Conservation (phyloP, 1,140 invertebrate species). For the Drosophila ambigua region DNA sequence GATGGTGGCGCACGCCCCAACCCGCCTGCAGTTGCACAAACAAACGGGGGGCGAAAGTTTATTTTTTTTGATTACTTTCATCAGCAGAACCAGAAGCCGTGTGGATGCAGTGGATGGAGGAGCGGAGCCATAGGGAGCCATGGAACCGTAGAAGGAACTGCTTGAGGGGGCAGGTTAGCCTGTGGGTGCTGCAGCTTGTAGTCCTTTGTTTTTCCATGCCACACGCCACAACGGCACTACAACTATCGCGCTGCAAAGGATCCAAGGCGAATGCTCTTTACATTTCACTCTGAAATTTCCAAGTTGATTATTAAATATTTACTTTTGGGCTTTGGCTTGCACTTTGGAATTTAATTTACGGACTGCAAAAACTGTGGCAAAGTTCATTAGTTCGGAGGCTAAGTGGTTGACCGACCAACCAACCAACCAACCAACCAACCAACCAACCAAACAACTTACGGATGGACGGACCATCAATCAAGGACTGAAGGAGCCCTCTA, state of each 20-base stretch:
- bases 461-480: conserved; percentile 10
- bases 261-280: conserved; percentile 44
- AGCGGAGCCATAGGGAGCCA: neutral
- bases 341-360: conserved; percentile 75
- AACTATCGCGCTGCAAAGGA: neutral
- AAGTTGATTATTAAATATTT: conserved; percentile 79
- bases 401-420: conserved; percentile 45
- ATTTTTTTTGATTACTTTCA: conserved; percentile 76
- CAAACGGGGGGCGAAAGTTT: conserved; percentile 50
- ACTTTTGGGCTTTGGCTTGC: conserved; percentile 32
- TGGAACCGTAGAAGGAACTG: no score
- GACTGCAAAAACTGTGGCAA: conserved; percentile 47
- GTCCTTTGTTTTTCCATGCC: conserved; percentile 3
- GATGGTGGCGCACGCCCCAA: no score
- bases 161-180: neutral
- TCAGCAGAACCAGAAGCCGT: conserved; percentile 32
- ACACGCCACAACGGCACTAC: conserved; percentile 19
- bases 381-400: conserved; percentile 64
- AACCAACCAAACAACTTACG: neutral
- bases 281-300: conserved; percentile 40
- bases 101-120: neutral
- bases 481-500: conserved; percentile 29
- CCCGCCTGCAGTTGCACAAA: conserved; percentile 60
- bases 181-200: neutral
- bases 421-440: neutral